Base-by-base conservation (phyloP, 2,797 vertebrate genomes). In the Falco peregrinus region DNA sequence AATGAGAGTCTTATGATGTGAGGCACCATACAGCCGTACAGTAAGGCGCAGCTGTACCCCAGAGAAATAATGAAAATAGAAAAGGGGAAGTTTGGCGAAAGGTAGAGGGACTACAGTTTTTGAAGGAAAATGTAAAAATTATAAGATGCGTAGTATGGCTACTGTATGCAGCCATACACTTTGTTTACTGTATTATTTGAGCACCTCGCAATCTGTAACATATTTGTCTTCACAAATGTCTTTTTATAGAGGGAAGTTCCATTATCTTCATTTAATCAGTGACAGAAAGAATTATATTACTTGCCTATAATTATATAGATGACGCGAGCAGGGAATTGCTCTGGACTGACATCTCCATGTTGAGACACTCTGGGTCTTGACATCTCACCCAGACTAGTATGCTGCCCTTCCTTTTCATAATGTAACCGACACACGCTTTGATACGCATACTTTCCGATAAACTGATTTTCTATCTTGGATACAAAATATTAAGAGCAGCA, bases 111-210 rank as follows among this genome's bases (percentile, higher is more conserved):
- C 13, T 41, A 9, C 10, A 47, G 10, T 47, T 65, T 56, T 21
- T 57, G 31, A 84, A 78, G 28, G 47, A 67, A 81, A 87, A 24
- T 8, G 8, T 13, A 48, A 63, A 64, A 88, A 45, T 54, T 17
- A 9, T 9, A n/a, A 60, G 6, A 45, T 48, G 8, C 0, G 1
- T 39, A 33, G 16, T 33, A 28, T 25, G 48, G 21, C 35, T 60
- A 8, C n/a, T 37, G 14, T 15, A 19, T 15, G 6, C 22, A 47
- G 21, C 8, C 15, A 21, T 35, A 29, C 2, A 25, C 6, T 41
- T 63, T 51, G 6, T 50, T 67, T 53, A 33, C 7, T 41, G 11
- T 43, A 14, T 37, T 78, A 45, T 56, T 48, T 75, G 14, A 78
- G 18, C 14, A 37, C 13, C 33, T 84, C 18, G 82, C 26, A 22